Evolutionary conservation across 2,113 vertebrate genomes (phyloP).

Genomic region (Paracyprichromis sp.): DNA sequence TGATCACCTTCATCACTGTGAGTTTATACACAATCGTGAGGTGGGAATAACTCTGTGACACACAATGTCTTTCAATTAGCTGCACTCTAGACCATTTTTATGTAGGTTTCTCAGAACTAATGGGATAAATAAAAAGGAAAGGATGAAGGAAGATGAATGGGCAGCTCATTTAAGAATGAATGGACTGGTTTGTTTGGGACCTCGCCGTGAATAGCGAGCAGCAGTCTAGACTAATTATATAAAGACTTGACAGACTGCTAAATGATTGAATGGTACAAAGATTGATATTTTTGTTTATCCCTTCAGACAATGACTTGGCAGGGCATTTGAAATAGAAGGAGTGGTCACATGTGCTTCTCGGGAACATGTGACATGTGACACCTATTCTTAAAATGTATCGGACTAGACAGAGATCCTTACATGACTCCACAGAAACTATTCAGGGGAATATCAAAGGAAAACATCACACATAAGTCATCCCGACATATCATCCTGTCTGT

Average conservation of each 20-base stretch:
- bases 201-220: not conserved
- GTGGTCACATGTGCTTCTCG: not conserved
- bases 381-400: not conserved
- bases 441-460: not conserved
- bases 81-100: slow-evolving; percentile 27
- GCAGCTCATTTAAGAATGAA: slow-evolving; percentile 29
- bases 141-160: slow-evolving; percentile 6
- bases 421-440: not conserved
- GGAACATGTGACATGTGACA: not conserved
- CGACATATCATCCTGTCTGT: not conserved
- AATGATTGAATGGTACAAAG: not conserved
- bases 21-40: slow-evolving; percentile 10
- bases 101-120: slow-evolving; percentile 39
- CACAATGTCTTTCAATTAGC: slow-evolving; percentile 40
- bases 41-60: slow-evolving; percentile 14
- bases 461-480: not conserved
- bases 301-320: not conserved
- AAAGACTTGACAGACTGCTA: not conserved
- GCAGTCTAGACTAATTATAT: slow-evolving; percentile 18
- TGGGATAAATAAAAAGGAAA: slow-evolving; percentile 31
- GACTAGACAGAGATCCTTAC: not conserved
- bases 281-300: slow-evolving; percentile 15
- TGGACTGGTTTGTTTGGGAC: slow-evolving; percentile 13
- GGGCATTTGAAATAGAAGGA: not conserved
- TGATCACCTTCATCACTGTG: slow-evolving; percentile 9